Percentiles rank a stretch among this genome's conserved stretches.
phyloP scores from a whole-genome alignment of 92 coral and sea anemone species.

The Metridium senile region DNA sequence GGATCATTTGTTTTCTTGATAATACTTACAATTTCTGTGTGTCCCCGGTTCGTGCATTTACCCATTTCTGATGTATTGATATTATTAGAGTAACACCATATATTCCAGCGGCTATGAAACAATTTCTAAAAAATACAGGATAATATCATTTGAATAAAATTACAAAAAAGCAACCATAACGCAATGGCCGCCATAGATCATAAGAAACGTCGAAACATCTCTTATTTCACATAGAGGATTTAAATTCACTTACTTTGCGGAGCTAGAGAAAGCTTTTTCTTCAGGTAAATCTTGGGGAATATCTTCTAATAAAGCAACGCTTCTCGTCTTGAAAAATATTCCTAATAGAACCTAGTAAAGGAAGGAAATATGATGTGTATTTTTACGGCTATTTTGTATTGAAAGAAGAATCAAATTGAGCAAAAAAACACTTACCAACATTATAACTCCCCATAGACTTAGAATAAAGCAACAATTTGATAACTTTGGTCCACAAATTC shows the following conservation, averaged over 20 bases:
- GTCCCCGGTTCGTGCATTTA: constrained; percentile 83
- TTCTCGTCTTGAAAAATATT: constrained; percentile 78
- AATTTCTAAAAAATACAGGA: constrained; percentile 57
- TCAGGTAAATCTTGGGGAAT: constrained; percentile 30
- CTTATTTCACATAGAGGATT: too few relatives aligned
- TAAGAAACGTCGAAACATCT: too few relatives aligned
- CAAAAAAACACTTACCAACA: constrained; percentile 75
- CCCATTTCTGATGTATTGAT: constrained; percentile 93
- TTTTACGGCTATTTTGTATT: background rate
- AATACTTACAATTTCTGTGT: constrained; percentile 80
- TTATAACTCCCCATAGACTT: constrained; percentile 96
- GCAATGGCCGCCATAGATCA: background rate
- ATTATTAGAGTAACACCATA: constrained; percentile 74
- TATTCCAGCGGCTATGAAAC: constrained; percentile 95
- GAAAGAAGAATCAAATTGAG: background rate
- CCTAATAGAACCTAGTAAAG: constrained; percentile 80
- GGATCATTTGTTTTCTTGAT: background rate
- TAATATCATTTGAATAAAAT: too few relatives aligned
- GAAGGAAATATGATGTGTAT: background rate
- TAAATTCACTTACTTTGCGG: constrained; percentile 72
- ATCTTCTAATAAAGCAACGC: constrained; percentile 92
- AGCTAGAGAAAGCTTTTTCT: constrained; percentile 61
- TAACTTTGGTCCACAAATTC: constrained; percentile 91
- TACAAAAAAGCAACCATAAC: background rate
- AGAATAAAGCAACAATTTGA: constrained; percentile 90